Conservation (phyloP, 2,113 vertebrate species). For the Engystomops pustulosus region DNA sequence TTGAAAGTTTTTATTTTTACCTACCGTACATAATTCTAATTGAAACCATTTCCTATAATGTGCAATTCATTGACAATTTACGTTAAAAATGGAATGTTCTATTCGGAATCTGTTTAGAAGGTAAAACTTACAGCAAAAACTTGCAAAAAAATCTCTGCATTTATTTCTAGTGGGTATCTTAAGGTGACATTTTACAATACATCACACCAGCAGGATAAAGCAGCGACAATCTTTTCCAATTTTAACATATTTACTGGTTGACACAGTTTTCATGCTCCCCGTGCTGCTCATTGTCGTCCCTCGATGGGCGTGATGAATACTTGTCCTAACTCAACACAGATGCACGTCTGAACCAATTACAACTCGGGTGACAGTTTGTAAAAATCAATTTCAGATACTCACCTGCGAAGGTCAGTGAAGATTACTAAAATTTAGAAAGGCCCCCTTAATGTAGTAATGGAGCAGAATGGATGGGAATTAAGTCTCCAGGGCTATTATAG, state of each 20-base stretch:
- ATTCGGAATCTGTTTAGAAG: no score
- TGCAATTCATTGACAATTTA: no score
- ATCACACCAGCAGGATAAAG: background rate
- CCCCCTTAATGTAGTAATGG: slow-evolving; percentile 55
- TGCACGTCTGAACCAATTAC: slow-evolving; percentile 67
- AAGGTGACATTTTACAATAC: background rate
- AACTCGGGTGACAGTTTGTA: slow-evolving; percentile 65
- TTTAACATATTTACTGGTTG: slow-evolving; percentile 1
- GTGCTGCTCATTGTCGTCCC: background rate
- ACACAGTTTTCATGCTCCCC: background rate
- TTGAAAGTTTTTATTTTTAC: no score
- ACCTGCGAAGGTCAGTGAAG: slow-evolving; percentile 66
- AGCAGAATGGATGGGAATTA: slow-evolving; percentile 57
- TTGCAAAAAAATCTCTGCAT: no score
- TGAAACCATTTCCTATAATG: no score
- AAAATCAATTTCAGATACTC: slow-evolving; percentile 68
- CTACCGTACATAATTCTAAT: no score
- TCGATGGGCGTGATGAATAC: slow-evolving; percentile 67
- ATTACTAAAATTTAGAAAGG: slow-evolving; percentile 64
- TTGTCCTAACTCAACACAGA: slow-evolving; percentile 64
- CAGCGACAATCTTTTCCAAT: background rate
- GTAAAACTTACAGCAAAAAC: no score
- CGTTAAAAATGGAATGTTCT: no score
- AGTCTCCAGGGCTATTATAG: slow-evolving; percentile 58
- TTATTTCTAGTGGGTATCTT: no score